A percentile compares a stretch with the other conserved stretches of the same genome.
Evolutionary conservation across 2,888 invertebrate species (phyloP).

Genomic region (Drosophila hawaiiensis): DNA sequence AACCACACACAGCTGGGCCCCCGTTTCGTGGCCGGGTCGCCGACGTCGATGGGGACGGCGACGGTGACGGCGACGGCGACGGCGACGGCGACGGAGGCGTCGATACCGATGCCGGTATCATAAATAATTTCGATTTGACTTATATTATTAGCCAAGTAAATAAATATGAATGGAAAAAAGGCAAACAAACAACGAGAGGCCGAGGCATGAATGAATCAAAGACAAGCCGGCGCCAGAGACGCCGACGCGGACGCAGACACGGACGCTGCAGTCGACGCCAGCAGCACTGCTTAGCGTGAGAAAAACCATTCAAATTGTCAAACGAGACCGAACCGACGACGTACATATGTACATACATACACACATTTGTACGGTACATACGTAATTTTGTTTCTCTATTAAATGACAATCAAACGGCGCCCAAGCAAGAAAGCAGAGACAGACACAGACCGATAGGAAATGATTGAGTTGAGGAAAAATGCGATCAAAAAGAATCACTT

Average conservation of each 20-base stretch:
- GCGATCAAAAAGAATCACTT: conserved; percentile 25
- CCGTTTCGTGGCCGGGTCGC: conserved; percentile 50
- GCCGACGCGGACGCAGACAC: conserved; percentile 18
- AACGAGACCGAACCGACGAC: conserved; percentile 42
- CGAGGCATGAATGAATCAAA: conserved; percentile 72
- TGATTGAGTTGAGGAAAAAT: conserved; percentile 22
- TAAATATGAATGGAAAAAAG: conserved; percentile 66
- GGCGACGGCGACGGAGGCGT: conserved; percentile 13
- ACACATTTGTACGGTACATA: conserved; percentile 44
- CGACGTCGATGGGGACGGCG: conserved; percentile 11
- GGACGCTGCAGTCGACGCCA: conserved; percentile 10
- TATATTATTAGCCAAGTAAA: conserved; percentile 79
- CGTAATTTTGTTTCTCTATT: conserved; percentile 66
- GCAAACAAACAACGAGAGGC: conserved; percentile 53
- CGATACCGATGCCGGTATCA: conserved; percentile 65
- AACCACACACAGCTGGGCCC: conserved; percentile 37
- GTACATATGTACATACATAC: too few species aligned
- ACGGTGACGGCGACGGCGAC: not conserved
- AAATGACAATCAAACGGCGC: conserved; percentile 60
- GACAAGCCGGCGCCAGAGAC: conserved; percentile 69
- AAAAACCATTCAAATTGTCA: conserved; percentile 76
- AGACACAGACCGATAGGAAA: conserved; percentile 8
- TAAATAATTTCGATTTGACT: conserved; percentile 78
- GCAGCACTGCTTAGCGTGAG: conserved; percentile 74
- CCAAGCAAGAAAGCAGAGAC: conserved; percentile 15